phyloP scores from a whole-genome alignment of 2,797 vertebrate genomes.

The Eulemur mongoz region DNA sequence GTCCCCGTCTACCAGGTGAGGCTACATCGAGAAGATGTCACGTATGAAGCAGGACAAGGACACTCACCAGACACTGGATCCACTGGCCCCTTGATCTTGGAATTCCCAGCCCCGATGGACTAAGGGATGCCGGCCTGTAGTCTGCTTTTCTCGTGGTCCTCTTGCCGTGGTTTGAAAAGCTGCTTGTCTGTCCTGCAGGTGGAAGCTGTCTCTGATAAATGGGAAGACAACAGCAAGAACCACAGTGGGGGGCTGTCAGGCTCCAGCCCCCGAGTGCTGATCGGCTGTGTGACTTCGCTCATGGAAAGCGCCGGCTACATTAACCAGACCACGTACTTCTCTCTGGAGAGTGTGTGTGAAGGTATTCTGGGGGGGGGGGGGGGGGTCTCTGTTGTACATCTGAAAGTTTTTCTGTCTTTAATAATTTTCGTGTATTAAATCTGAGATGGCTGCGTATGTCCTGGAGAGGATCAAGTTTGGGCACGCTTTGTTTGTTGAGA shows the following conservation, averaged over 20 bases:
- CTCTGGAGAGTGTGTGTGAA: conserved; percentile 88
- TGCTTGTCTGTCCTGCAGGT: conserved; percentile 86
- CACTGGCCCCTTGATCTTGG: not conserved
- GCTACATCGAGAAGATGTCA: no score
- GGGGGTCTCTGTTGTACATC: not conserved
- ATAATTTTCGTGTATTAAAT: not conserved
- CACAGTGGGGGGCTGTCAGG: conserved; percentile 71
- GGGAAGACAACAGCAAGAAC: conserved; percentile 84
- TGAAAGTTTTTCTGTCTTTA: not conserved
- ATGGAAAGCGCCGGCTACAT: conserved; percentile 89
- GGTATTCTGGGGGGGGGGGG: conserved; percentile 81
- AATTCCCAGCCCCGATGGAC: no score
- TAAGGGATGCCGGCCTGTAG: not conserved
- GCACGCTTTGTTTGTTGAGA: not conserved
- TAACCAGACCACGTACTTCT: conserved; percentile 92
- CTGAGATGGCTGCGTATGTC: not conserved
- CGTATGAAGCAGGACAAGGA: not conserved
- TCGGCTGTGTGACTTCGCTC: conserved; percentile 92
- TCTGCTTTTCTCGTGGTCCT: not conserved
- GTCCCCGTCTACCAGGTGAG: not conserved
- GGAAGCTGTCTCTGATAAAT: conserved; percentile 84
- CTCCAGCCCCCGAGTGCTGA: conserved; percentile 86
- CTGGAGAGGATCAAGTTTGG: not conserved
- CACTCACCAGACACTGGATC: not conserved
- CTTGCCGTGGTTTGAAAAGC: not conserved